These are phyloP conservation scores for Drosophila monieri DNA, from an alignment of 2,888 invertebrate species.

Conservation along the genomic window DNA sequence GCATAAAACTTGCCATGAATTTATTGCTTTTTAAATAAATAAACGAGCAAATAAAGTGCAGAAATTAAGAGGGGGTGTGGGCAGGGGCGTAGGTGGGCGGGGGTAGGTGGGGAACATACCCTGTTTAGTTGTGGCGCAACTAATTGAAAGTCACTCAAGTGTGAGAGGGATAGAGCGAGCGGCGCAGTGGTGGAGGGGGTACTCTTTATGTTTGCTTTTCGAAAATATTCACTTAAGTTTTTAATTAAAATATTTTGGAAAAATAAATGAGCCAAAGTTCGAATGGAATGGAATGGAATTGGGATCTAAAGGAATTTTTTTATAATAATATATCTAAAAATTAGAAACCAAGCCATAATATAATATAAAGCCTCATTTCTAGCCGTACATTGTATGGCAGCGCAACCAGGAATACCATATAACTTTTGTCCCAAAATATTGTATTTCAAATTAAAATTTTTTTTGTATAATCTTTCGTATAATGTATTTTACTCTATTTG, in stretches of 20 bases:
- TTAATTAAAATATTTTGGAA: slow-evolving; percentile 71
- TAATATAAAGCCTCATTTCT: too few relatives aligned
- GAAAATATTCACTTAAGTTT: slow-evolving; percentile 59
- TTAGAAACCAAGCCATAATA: too few relatives aligned
- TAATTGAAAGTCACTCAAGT: slow-evolving; percentile 83
- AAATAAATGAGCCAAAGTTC: slow-evolving; percentile 4
- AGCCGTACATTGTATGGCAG: too few relatives aligned
- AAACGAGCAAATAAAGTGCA: slow-evolving; percentile 77
- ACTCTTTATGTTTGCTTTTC: slow-evolving; percentile 40
- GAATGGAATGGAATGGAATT: too few relatives aligned
- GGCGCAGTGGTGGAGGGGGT: not conserved
- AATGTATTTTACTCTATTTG: too few relatives aligned
- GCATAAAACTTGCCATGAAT: slow-evolving; percentile 81
- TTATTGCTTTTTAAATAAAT: slow-evolving; percentile 82
- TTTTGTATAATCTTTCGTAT: too few relatives aligned
- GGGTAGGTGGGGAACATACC: not conserved
- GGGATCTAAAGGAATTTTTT: too few relatives aligned
- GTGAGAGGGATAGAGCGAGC: slow-evolving; percentile 21
- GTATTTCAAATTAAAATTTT: too few relatives aligned
- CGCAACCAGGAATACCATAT: too few relatives aligned
- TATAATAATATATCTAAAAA: too few relatives aligned
- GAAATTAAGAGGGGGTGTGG: slow-evolving; percentile 46
- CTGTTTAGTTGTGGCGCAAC: slow-evolving; percentile 70
- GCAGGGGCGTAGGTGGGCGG: not conserved
- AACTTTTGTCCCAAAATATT: too few relatives aligned